These are phyloP conservation scores for Rhynchophorus ferrugineus DNA, from an alignment of 1,140 invertebrate species.

Conservation along the genomic window DNA sequence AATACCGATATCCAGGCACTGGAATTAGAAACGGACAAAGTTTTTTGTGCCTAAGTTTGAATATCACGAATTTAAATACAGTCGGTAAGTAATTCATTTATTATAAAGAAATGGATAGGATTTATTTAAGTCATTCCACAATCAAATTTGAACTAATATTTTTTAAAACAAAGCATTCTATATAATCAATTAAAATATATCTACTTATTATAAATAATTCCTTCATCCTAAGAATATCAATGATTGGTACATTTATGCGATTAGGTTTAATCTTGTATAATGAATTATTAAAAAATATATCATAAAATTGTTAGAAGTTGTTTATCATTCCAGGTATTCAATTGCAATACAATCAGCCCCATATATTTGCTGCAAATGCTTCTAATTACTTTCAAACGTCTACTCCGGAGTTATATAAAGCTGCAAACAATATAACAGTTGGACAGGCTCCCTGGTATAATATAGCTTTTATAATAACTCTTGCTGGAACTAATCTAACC, in stretches of 20 bases:
- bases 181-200: too few relatives aligned
- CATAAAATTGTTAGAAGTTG: too few relatives aligned
- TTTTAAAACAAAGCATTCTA: too few relatives aligned
- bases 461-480: conserved; percentile 50
- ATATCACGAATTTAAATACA: conserved; percentile 54
- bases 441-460: conserved; percentile 56
- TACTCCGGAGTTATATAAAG: conserved; percentile 54
- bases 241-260: too few relatives aligned
- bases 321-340: conserved; percentile 43
- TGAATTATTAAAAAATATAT: too few relatives aligned
- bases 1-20: conserved; percentile 67
- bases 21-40: conserved; percentile 75
- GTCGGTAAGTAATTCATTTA: conserved; percentile 48
- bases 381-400: conserved; percentile 44
- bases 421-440: conserved; percentile 53
- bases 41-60: conserved; percentile 75
- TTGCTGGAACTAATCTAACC: conserved; percentile 52
- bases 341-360: conserved; percentile 69
- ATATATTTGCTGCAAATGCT: conserved; percentile 55
- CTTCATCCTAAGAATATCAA: too few relatives aligned
- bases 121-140: too few relatives aligned
- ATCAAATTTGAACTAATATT: too few relatives aligned
- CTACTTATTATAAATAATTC: too few relatives aligned
- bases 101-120: background rate
- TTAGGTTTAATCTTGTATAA: too few relatives aligned